Conservation (phyloP, 2,797 vertebrate species). For the Melanogrammus aeglefinus region DNA sequence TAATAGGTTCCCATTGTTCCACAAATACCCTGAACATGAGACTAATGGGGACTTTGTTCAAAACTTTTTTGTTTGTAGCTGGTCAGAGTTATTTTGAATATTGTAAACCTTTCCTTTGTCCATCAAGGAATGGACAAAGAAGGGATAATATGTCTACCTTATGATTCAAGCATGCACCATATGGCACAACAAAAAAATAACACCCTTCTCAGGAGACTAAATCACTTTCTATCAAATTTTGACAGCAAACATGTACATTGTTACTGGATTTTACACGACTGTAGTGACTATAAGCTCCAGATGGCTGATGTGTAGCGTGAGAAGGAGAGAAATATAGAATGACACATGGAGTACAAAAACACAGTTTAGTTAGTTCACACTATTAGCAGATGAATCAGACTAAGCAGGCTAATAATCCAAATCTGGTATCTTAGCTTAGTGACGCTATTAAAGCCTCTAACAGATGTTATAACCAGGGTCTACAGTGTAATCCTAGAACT, state of each 20-base stretch:
- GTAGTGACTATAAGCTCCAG: too few species aligned
- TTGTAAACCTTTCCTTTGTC: background rate
- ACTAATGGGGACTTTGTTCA: slow-evolving; percentile 14
- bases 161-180: background rate
- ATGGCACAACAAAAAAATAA: background rate
- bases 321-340: slow-evolving; percentile 38
- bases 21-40: slow-evolving; percentile 10
- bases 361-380: background rate
- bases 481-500: background rate
- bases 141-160: background rate
- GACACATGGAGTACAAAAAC: slow-evolving; percentile 16
- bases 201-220: background rate
- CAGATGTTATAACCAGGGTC: background rate
- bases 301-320: background rate
- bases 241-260: background rate
- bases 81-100: background rate
- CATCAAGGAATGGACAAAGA: background rate
- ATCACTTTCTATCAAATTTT: background rate
- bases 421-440: slow-evolving; percentile 31
- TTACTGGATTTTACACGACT: too few species aligned
- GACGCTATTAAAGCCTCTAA: background rate
- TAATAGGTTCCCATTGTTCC: background rate
- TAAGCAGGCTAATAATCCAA: slow-evolving; percentile 39
- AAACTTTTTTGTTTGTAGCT: background rate
- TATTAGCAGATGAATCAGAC: slow-evolving; percentile 33